Evolutionary conservation across 2,888 invertebrate genomes (phyloP).

Genomic region (Andrena praecox): DNA sequence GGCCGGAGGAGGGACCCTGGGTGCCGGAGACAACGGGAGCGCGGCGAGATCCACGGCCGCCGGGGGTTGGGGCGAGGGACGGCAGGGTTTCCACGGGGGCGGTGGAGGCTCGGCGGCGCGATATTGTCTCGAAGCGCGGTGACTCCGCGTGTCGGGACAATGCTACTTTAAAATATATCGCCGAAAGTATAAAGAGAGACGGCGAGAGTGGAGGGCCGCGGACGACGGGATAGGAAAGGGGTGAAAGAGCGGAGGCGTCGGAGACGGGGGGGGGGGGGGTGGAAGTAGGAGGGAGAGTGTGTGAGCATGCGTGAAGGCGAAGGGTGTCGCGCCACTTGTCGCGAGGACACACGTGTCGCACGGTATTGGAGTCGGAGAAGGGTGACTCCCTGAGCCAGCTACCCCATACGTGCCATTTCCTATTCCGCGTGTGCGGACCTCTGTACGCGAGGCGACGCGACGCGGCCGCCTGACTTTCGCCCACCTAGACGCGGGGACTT

Average conservation of each 20-base stretch:
- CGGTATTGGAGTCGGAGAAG: slow-evolving; percentile 76
- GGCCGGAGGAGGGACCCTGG: slow-evolving; percentile 45
- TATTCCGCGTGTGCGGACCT: slow-evolving; percentile 47
- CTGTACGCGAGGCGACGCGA: slow-evolving; percentile 6
- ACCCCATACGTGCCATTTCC: slow-evolving; percentile 67
- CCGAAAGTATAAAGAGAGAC: slow-evolving; percentile 79
- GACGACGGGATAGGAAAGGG: slow-evolving; percentile 4
- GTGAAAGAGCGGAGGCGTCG: too few relatives aligned
- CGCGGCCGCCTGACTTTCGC: slow-evolving; percentile 63
- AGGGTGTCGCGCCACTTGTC: slow-evolving; percentile 81
- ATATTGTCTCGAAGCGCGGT: slow-evolving; percentile 81
- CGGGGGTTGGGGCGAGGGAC: slow-evolving; percentile 8
- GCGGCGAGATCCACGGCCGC: slow-evolving; percentile 38
- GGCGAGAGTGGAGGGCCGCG: slow-evolving; percentile 13
- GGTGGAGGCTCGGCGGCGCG: slow-evolving; percentile 61
- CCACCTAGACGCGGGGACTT: slow-evolving; percentile 75
- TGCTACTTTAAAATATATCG: slow-evolving; percentile 84
- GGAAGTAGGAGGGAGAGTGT: slow-evolving; percentile 36
- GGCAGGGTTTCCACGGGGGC: slow-evolving; percentile 18
- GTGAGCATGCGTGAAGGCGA: slow-evolving; percentile 55
- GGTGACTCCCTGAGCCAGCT: slow-evolving; percentile 65
- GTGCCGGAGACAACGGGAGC: slow-evolving; percentile 8
- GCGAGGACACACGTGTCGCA: slow-evolving; percentile 81
- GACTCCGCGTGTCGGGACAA: slow-evolving; percentile 77
- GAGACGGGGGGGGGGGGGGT: slow-evolving; percentile 4